Conservation (phyloP, 1,140 invertebrate species). For the Heliconius eleuchia region DNA sequence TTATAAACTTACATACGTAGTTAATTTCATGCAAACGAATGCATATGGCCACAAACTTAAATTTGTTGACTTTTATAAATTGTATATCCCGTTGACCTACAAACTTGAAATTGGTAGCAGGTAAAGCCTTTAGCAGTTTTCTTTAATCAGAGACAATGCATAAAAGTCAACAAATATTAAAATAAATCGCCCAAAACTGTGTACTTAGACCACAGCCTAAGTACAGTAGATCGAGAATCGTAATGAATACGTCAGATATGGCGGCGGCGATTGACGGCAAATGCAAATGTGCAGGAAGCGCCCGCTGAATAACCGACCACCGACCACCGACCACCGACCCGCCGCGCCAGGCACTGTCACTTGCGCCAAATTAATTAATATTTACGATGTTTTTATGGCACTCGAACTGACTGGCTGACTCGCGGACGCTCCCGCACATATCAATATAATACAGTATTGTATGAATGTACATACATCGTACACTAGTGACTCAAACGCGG, state of each 20-base stretch:
- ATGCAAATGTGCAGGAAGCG: slow-evolving; percentile 66
- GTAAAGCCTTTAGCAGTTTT: too few relatives aligned
- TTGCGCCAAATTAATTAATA: slow-evolving; percentile 37
- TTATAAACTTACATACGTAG: too few relatives aligned
- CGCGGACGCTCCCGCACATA: slow-evolving; percentile 9
- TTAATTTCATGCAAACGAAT: too few relatives aligned
- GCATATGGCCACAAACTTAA: too few relatives aligned
- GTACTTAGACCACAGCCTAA: slow-evolving; percentile 40
- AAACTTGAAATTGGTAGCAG: too few relatives aligned
- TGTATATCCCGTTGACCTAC: too few relatives aligned
- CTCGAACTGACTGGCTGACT: not conserved
- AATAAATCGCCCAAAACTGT: slow-evolving; percentile 31
- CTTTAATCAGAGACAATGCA: too few relatives aligned
- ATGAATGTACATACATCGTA: not conserved
- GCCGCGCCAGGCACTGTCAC: slow-evolving; percentile 22
- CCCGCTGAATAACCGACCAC: slow-evolving; percentile 35
- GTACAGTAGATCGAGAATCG: slow-evolving; percentile 36
- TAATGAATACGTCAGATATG: slow-evolving; percentile 22
- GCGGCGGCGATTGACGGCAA: slow-evolving; percentile 53
- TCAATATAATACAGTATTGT: not conserved
- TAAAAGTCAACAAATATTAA: too few relatives aligned
- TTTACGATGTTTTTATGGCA: slow-evolving; percentile 26
- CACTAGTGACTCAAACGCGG: too few relatives aligned
- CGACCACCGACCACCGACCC: slow-evolving; percentile 19
- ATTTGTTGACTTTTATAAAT: too few relatives aligned